Percentiles rank a stretch among this genome's conserved stretches.
Evolutionary conservation across 1,140 invertebrate genomes (phyloP).

Genomic region (Pentalonia nigronervosa): DNA sequence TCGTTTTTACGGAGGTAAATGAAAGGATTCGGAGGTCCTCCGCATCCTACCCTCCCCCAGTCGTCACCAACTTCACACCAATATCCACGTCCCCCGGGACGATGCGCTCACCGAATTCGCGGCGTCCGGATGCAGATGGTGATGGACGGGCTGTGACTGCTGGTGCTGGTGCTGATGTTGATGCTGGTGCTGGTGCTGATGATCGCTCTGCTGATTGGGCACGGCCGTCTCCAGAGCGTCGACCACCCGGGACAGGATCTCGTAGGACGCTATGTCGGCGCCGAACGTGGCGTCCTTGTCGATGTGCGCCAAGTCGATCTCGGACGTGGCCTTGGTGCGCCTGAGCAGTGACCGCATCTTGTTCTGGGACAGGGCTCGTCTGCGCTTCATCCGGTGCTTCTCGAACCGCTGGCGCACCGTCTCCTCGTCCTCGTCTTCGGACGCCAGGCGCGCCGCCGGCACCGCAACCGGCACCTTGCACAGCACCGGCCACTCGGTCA

Average conservation of each 20-base stretch:
- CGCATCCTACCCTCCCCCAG: too few relatives aligned
- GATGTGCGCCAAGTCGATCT: conserved; percentile 73
- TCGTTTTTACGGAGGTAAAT: too few relatives aligned
- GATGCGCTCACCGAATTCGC: conserved; percentile 40
- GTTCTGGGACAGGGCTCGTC: conserved; percentile 60
- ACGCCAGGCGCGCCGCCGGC: not conserved
- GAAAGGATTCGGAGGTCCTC: too few relatives aligned
- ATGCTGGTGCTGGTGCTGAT: conserved; percentile 61
- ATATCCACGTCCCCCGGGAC: too few relatives aligned
- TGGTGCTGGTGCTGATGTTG: too few relatives aligned
- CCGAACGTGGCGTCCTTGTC: conserved; percentile 79
- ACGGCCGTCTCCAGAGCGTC: conserved; percentile 71
- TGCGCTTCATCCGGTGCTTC: conserved; percentile 57
- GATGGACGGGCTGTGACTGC: conserved; percentile 65
- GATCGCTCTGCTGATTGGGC: not conserved
- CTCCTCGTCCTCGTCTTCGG: conserved; percentile 60
- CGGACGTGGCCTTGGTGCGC: conserved; percentile 57
- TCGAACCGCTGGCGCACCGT: conserved; percentile 58
- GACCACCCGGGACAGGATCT: conserved; percentile 76
- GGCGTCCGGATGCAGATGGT: conserved; percentile 64
- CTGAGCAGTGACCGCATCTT: conserved; percentile 55
- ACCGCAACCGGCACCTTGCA: conserved; percentile 27
- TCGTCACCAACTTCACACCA: accelerated
- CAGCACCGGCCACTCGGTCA: conserved; percentile 61
- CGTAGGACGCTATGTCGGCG: conserved; percentile 72